Base-by-base conservation (phyloP, 1,140 invertebrate genomes). In the Aphaenogaster rudis region DNA sequence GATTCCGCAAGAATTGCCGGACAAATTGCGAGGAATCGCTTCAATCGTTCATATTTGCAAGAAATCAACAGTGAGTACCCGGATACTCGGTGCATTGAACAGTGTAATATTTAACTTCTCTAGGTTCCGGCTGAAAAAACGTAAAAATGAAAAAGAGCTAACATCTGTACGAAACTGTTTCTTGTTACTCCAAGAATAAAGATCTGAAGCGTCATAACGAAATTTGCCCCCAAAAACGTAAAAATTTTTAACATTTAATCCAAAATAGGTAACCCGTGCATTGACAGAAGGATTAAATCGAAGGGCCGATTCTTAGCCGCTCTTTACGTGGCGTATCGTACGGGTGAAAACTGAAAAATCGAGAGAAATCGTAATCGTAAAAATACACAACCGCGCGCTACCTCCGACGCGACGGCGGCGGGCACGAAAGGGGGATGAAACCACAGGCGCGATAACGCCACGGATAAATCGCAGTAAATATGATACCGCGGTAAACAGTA, bases 401-500 rank as follows among this genome's bases (percentile, higher is more conserved):
- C 42, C 59, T 61, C 8, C 54, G 39, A 36, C 36, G 21, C 71
- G 28, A 52, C 17, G 17, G 67, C 8, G 33, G 28, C 15, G 36
- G 17, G 36, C 28, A 15, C 33, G 77, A 50, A 50, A 67, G 39
- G 36, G 39, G 52, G 21, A 33, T 81, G 79, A 71, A 71, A 81
- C 66, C 64, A 21, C 52, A 71, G 39, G 50, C 50, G 64, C 36
- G 66, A 81, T 69, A 69, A 81, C 48, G 48, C 39, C 28, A 11
- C 3, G 21, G 39, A 71, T 81, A 81, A 71, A 71, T 81, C 79
- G 64, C 39, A 52, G 50, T 81, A 81, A 81, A 81, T 81, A 81
- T 71, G 79, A 81, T 81, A 81, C 64, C 79, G 52, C 50, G 39
- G 66, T 81, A 81, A 81, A 81, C 52, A 71, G 66, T 71, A 81